Conservation (phyloP, 37 sponge, comb jelly and placozoan species). For the Mnemiopsis leidyi region DNA sequence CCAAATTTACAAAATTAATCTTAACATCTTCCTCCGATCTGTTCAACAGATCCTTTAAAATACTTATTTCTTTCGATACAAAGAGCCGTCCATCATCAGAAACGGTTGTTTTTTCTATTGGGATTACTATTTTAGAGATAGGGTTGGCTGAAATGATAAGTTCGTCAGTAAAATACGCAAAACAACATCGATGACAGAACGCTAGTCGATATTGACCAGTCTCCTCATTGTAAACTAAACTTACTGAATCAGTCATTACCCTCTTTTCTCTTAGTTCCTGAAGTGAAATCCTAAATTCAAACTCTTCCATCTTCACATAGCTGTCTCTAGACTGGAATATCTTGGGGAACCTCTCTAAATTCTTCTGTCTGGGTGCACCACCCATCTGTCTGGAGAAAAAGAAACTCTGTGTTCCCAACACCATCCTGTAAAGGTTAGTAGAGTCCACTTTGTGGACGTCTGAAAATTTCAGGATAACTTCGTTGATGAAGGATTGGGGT, state of each 20-base stretch:
- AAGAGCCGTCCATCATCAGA: not conserved
- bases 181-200: not conserved
- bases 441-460: not conserved
- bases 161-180: not conserved
- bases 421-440: constrained; percentile 4
- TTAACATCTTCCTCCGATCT: not conserved
- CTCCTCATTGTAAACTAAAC: not conserved
- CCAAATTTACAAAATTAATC: not conserved
- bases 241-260: not conserved
- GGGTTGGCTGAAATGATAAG: not conserved
- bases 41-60: not conserved
- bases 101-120: not conserved
- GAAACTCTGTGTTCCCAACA: not conserved
- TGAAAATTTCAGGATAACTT: not conserved
- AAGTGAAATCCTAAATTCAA: not conserved
- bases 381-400: not conserved
- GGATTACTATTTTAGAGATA: not conserved
- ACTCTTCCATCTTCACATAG: not conserved
- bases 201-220: not conserved
- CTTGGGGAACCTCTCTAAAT: not conserved
- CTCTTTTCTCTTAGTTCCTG: not conserved
- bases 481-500: constrained; percentile 3
- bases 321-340: constrained; percentile 1
- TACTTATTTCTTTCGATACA: not conserved
- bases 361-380: not conserved